A percentile compares a stretch with the other conserved stretches of the same genome.
phyloP scores from a whole-genome alignment of 2,888 invertebrate genomes.

The Athrips mouffetella region DNA sequence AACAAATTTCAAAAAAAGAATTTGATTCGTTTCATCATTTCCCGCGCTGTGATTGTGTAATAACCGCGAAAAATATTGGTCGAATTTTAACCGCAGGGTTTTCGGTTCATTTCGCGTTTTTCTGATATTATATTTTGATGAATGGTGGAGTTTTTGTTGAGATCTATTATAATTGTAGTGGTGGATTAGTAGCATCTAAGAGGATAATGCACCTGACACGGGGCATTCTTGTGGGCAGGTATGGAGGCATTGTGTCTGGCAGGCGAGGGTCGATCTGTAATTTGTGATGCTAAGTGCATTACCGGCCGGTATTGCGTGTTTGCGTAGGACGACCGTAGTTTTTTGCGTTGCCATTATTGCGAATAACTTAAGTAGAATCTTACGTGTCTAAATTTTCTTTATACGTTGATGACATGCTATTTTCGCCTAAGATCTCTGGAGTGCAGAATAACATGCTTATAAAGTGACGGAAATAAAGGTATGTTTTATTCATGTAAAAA shows the following conservation, averaged over 20 bases:
- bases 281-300: conserved; percentile 39
- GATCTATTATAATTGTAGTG: conserved; percentile 53
- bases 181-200: conserved; percentile 57
- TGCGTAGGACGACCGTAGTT: conserved; percentile 41
- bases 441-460: too few relatives aligned
- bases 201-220: conserved; percentile 71
- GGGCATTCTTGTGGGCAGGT: conserved; percentile 59
- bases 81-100: conserved; percentile 34
- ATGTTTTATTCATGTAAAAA: too few relatives aligned
- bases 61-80: conserved; percentile 59
- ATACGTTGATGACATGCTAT: too few relatives aligned
- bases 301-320: conserved; percentile 43
- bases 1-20: conserved; percentile 54
- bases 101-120: conserved; percentile 47
- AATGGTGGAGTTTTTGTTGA: conserved; percentile 56
- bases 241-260: conserved; percentile 40
- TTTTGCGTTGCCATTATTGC: conserved; percentile 2
- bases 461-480: too few relatives aligned
- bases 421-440: too few relatives aligned
- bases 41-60: conserved; percentile 47
- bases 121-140: conserved; percentile 62
- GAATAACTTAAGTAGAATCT: not conserved
- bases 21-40: conserved; percentile 35
- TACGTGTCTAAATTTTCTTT: too few relatives aligned
- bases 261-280: conserved; percentile 31